These are phyloP conservation scores for Marronus borbonicus DNA, from an alignment of 2,888 invertebrate species.

Conservation along the genomic window DNA sequence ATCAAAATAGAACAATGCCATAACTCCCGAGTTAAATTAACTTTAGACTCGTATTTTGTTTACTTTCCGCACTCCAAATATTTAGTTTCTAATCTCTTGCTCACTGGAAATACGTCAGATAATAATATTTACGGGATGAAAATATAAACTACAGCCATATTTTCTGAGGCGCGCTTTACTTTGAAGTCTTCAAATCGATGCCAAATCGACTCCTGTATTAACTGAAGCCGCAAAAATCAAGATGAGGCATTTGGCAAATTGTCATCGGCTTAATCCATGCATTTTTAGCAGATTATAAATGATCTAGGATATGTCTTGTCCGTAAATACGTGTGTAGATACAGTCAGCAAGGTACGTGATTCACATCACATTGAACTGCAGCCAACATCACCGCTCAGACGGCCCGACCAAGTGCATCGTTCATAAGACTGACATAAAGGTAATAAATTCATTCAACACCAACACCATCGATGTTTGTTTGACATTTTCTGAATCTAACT, in stretches of 20 bases:
- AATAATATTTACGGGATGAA: slow-evolving; percentile 23
- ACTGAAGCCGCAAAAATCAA: slow-evolving; percentile 26
- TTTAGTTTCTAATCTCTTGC: background rate
- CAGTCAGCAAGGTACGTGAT: slow-evolving; percentile 39
- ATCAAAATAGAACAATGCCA: background rate
- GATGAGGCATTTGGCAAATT: slow-evolving; percentile 50
- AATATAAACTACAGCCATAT: slow-evolving; percentile 8
- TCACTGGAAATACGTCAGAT: background rate
- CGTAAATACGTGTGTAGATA: slow-evolving; percentile 33
- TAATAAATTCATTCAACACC: slow-evolving; percentile 45
- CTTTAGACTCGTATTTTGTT: background rate
- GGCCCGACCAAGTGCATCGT: slow-evolving; percentile 43
- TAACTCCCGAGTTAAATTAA: background rate
- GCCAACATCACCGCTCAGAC: slow-evolving; percentile 43
- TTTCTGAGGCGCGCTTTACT: slow-evolving; percentile 20
- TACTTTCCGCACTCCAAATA: slow-evolving; percentile 3
- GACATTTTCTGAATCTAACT: slow-evolving; percentile 36
- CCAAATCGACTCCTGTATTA: slow-evolving; percentile 37
- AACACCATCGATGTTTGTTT: slow-evolving; percentile 37
- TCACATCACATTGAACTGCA: slow-evolving; percentile 43
- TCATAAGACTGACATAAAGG: slow-evolving; percentile 13
- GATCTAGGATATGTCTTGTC: slow-evolving; percentile 47
- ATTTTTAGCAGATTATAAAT: slow-evolving; percentile 51
- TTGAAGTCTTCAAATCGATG: slow-evolving; percentile 26
- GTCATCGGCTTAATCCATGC: slow-evolving; percentile 36